Conservation (phyloP, 2,888 invertebrate species). For the Sinopyrophorus schimmeli region DNA sequence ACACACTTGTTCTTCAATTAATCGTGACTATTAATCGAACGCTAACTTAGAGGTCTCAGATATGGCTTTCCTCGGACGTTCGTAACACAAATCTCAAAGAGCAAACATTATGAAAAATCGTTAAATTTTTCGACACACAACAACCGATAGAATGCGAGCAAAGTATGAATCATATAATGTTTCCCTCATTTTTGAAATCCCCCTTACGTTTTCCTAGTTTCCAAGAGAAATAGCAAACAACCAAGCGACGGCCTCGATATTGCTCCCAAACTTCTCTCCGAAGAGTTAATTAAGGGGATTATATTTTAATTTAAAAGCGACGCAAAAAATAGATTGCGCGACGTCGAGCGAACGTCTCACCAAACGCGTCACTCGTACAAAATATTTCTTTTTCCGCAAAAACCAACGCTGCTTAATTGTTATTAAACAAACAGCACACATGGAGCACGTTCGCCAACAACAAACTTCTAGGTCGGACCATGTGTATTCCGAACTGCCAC, state of each 20-base stretch:
- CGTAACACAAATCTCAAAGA: neutral
- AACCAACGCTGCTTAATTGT: slow-evolving; percentile 22
- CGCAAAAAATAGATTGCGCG: no score
- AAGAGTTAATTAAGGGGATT: no score
- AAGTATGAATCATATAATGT: slow-evolving; percentile 52
- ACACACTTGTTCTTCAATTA: no score
- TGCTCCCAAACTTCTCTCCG: no score
- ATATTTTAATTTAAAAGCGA: no score
- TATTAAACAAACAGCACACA: slow-evolving; percentile 25
- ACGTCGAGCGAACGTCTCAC: no score
- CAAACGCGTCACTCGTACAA: no score
- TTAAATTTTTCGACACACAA: slow-evolving; percentile 46
- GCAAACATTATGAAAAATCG: slow-evolving; percentile 32
- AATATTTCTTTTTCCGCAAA: no score
- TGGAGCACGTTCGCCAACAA: slow-evolving; percentile 17
- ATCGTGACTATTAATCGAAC: no score
- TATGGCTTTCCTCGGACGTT: no score
- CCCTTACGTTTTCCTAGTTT: slow-evolving; percentile 47
- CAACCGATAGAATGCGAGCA: slow-evolving; percentile 39
- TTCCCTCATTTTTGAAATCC: slow-evolving; percentile 51
- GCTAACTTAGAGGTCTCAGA: no score
- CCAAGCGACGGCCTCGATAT: no score
- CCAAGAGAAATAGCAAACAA: slow-evolving; percentile 48
- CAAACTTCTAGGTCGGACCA: slow-evolving; percentile 22
- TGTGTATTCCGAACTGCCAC: slow-evolving; percentile 28